Base-by-base conservation (phyloP, 2,888 invertebrate species). In the Volucella bombylans region DNA sequence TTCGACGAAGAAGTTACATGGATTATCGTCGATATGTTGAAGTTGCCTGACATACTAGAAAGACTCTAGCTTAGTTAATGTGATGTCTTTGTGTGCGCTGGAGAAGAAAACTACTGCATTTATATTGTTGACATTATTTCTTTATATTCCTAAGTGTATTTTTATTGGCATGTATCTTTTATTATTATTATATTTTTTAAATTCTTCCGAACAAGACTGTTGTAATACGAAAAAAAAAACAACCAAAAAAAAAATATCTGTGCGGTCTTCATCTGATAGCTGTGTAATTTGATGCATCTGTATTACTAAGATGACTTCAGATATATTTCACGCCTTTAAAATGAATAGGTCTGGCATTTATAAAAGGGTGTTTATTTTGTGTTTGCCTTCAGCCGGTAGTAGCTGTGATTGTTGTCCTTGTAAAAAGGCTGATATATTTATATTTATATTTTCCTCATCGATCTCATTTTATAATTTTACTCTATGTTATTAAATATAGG, bases 1-100 rank as follows among this genome's bases (percentile, higher is more conserved):
- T 89, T 86, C 88, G 91, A 31, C 89, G 91, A 39, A 90, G 90
- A 52, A 88, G 88, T 64, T 91, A 91, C 77, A 88, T 86, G 57
- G 87, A 89, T 65, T 89, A 90, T 79, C 88, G 88, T 15, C 89
- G 91, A 4, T 91, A 90, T 76, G 86, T 88, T 50, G 90, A 89
- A 87, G 89, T 90, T 90, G 90, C 91, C 52, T 91, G 90, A 87
- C 83, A 43, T 68, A 59, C 55, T 18, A 38, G 61, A 8, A 65
- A 67, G 14, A 57, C 59, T 39, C 57, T 85, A 10, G 55, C 77
- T n/a, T 85, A 83, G 83, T 67, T 76, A 9, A 18, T 64, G 39
- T 50, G 65, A 65, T 68, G 49, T 55, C 64, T 14, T 1, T 61
- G 80, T 59, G 52, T 69, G 49, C 69, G 45, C 11, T 54, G 57